These are phyloP conservation scores for Eclectus roratus DNA, from an alignment of 2,113 vertebrate species.

Conservation along the genomic window DNA sequence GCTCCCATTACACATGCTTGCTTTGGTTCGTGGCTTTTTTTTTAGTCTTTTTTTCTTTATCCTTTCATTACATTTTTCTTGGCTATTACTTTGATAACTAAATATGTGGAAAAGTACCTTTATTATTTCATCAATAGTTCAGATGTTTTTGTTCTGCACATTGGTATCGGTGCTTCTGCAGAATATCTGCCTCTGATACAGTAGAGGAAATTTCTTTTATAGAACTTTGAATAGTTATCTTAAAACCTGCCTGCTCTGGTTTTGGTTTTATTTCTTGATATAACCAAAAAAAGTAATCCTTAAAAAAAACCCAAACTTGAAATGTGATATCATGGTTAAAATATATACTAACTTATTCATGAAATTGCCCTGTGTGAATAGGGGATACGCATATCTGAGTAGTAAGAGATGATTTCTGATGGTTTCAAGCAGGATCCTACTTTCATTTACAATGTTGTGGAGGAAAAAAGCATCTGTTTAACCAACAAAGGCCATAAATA, in stretches of 20 bases:
- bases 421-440: background rate
- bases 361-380: background rate
- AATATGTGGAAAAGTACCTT: background rate
- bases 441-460: background rate
- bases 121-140: background rate
- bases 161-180: background rate
- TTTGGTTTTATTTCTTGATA: background rate
- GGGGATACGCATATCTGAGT: background rate
- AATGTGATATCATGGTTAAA: background rate
- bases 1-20: constrained; percentile 6
- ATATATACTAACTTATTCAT: background rate
- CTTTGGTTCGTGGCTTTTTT: constrained; percentile 12
- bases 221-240: background rate
- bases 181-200: background rate
- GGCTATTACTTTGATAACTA: background rate
- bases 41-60: background rate
- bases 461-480: background rate
- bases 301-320: background rate
- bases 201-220: background rate
- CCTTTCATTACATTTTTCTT: background rate
- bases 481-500: background rate
- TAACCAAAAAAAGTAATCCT: background rate
- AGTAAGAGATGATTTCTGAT: background rate
- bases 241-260: background rate
- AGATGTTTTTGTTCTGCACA: background rate